Percentiles rank a stretch among this genome's conserved stretches.
phyloP scores from a whole-genome alignment of 2,113 vertebrate species.

The Centropus unirufus region DNA sequence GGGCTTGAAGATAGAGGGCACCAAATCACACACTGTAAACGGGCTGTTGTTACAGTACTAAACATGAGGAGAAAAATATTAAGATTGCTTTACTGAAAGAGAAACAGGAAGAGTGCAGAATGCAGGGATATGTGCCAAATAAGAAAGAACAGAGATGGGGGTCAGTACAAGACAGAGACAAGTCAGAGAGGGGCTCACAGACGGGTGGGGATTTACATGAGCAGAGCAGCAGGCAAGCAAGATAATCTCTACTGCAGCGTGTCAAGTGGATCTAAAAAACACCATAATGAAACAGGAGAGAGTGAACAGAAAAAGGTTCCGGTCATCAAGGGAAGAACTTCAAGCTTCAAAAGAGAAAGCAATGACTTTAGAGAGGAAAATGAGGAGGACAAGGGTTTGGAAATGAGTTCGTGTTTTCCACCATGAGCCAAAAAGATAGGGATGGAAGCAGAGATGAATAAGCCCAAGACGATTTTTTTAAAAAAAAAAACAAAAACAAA shows the following conservation, averaged over 20 bases:
- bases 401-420: not conserved
- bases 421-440: not conserved
- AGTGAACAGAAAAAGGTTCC: not conserved
- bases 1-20: not conserved
- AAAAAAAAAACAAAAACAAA: not conserved
- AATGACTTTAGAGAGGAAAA: not conserved
- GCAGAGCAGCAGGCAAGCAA: slow-evolving; percentile 13
- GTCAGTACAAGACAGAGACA: not conserved
- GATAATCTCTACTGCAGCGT: slow-evolving; percentile 1
- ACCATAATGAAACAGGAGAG: not conserved
- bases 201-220: not conserved
- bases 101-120: not conserved
- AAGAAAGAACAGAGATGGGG: not conserved
- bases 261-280: not conserved
- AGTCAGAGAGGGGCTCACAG: slow-evolving; percentile 5
- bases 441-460: not conserved
- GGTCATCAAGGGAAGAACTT: not conserved
- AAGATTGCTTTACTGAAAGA: not conserved
- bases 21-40: not conserved
- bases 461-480: not conserved
- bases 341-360: not conserved
- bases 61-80: not conserved
- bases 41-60: not conserved
- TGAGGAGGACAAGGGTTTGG: not conserved
- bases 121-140: not conserved